Evolutionary conservation across 2,797 vertebrate genomes (phyloP).

Genomic region (Myiotriccus ornatus): DNA sequence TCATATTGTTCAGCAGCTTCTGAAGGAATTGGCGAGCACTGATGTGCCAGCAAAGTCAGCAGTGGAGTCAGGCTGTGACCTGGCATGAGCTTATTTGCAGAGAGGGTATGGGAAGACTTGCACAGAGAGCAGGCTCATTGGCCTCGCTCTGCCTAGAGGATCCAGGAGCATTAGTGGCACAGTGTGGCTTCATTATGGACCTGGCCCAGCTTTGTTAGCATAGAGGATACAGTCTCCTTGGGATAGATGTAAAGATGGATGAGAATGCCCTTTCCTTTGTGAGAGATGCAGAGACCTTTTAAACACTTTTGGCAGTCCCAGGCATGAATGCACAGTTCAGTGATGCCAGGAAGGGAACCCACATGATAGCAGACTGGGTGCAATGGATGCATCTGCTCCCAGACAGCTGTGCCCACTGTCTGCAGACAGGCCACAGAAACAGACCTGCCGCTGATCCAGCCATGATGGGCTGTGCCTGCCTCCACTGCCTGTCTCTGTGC

Average conservation of each 20-base stretch:
- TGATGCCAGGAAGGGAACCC: background rate
- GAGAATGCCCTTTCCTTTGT: background rate
- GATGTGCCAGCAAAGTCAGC: background rate
- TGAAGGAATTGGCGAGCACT: background rate
- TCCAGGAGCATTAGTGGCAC: background rate
- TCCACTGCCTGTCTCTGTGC: background rate
- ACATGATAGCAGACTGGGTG: background rate
- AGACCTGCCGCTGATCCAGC: background rate
- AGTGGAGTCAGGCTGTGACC: background rate
- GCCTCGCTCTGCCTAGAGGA: background rate
- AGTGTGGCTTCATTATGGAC: background rate
- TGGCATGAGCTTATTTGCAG: background rate
- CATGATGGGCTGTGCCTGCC: rapidly evolving
- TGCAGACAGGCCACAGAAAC: background rate
- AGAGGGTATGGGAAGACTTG: background rate
- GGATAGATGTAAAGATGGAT: background rate
- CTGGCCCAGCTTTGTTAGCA: background rate
- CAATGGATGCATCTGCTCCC: background rate
- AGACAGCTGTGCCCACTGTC: background rate
- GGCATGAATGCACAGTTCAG: background rate
- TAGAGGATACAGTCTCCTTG: conserved; percentile 8
- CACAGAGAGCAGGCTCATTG: background rate
- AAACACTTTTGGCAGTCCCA: background rate
- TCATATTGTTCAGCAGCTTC: background rate
- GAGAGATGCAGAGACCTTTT: background rate